phyloP scores from a whole-genome alignment of 2,888 invertebrate genomes.

The Mythimna vitellina region DNA sequence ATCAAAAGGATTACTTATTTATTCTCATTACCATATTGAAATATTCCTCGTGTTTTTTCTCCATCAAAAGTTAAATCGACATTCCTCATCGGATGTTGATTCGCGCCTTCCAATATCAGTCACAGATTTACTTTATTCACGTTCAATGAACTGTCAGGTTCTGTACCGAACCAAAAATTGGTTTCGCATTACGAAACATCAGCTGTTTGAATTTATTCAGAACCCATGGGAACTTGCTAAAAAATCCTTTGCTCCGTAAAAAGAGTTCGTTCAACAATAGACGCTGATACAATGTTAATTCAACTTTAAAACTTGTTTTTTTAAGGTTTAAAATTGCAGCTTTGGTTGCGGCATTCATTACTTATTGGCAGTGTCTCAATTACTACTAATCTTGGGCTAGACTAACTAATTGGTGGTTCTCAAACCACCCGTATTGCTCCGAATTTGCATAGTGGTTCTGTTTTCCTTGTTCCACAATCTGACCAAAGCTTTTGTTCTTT shows the following conservation, averaged over 20 bases:
- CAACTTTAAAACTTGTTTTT: conserved; percentile 9
- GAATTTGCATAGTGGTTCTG: conserved; percentile 22
- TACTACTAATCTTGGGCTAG: conserved; percentile 63
- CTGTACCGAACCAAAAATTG: conserved; percentile 50
- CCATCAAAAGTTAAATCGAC: conserved; percentile 45
- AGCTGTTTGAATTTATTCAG: conserved; percentile 55
- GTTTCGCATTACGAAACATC: conserved; percentile 58
- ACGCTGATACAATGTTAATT: conserved; percentile 12
- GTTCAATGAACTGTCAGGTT: conserved; percentile 56
- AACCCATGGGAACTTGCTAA: conserved; percentile 52
- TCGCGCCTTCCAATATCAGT: conserved; percentile 56
- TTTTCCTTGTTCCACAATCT: conserved; percentile 20
- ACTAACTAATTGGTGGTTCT: conserved; percentile 69
- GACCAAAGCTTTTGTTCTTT: not conserved
- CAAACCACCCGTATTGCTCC: conserved; percentile 31
- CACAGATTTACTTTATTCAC: conserved; percentile 50
- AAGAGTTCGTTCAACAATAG: conserved; percentile 36
- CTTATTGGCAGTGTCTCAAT: conserved; percentile 59
- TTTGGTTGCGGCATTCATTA: conserved; percentile 43
- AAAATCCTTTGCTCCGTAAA: conserved; percentile 49
- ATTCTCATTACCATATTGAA: conserved; percentile 33
- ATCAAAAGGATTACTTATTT: conserved; percentile 20
- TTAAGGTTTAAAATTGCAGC: conserved; percentile 38
- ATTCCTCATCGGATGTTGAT: conserved; percentile 50
- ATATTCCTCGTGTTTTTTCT: conserved; percentile 33